Base-by-base conservation (phyloP, 2,797 vertebrate genomes). In the Sebastiscus tertius region DNA sequence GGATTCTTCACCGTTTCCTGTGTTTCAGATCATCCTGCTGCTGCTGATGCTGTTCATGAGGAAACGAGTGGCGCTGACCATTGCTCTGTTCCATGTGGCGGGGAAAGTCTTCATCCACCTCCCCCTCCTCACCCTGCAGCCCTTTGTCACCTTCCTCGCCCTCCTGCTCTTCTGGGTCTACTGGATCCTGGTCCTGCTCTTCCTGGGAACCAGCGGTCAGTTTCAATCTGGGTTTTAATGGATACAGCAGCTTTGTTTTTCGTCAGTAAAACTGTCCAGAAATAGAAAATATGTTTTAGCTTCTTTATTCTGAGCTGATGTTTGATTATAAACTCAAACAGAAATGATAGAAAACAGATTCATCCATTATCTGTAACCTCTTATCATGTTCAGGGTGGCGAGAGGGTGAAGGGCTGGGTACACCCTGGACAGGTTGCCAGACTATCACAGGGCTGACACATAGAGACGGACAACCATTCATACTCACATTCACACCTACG, bases 101-200 rank as follows among this genome's bases (percentile, higher is more conserved):
- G 98, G 98, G 63, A 99, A 99, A 76, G 98, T 99, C 86, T 99
- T 99, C 92, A 96, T 97, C 86, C 97, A 98, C 93, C 93, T 99
- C 76, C 98, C 98, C 0, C 95, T 99, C 49, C 96, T 99, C 75
- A 96, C 97, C 85, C 97, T 99, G 94, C 98, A 99, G 85, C 98
- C 98, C 65, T 98, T 99, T 86, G 96, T 98, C 96, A 99, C 98
- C 13, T 98, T 99, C 91, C 95, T 98, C 24, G 97, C 96, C 46
- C 97, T 99, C 69, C 94, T 97, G 36, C 75, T 99, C 34, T 99
- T 99, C 94, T 99, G 98, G 98, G 77, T 94, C 0, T 99, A 99
- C 93, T 99, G 98, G 98, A 94, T 98, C 79, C 96, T 97, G 85
- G 97, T 99, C 18, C 93, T 99, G 71, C 97, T 99, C 82, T 99